Evolutionary conservation across 2,888 invertebrate species (phyloP).

Genomic region (Panzeria rudis): DNA sequence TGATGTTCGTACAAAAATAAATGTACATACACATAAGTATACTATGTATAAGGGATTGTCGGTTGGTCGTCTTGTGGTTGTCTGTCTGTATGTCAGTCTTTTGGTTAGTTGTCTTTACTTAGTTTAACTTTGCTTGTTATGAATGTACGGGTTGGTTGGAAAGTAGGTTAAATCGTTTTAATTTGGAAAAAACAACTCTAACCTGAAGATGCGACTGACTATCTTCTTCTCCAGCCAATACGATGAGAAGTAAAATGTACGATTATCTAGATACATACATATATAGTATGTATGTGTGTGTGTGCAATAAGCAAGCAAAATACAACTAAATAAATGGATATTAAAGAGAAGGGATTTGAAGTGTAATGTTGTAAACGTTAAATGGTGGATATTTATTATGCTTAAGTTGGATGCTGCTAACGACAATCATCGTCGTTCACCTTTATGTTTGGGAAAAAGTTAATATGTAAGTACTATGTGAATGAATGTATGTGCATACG

Average conservation of each 20-base stretch:
- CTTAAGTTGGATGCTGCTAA: slow-evolving; percentile 54
- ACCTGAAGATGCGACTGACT: slow-evolving; percentile 69
- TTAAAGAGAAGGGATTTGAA: slow-evolving; percentile 66
- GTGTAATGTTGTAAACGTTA: slow-evolving; percentile 64
- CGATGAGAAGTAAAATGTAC: slow-evolving; percentile 16
- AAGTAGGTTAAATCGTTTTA: slow-evolving; percentile 71
- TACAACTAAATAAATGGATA: slow-evolving; percentile 43
- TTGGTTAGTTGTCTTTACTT: slow-evolving; percentile 34
- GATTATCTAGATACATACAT: slow-evolving; percentile 4
- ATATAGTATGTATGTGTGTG: slow-evolving; percentile 2
- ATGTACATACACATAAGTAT: background rate
- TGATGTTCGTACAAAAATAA: slow-evolving; percentile 42
- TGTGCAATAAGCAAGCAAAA: slow-evolving; percentile 58
- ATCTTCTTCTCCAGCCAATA: slow-evolving; percentile 27
- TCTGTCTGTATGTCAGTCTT: slow-evolving; percentile 16
- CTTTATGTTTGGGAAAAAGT: background rate
- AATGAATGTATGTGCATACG: too few relatives aligned
- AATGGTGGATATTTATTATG: slow-evolving; percentile 64
- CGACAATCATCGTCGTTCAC: slow-evolving; percentile 41
- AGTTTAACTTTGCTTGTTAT: slow-evolving; percentile 48
- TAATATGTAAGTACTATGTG: background rate
- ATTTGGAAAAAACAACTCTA: slow-evolving; percentile 66
- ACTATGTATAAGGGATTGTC: slow-evolving; percentile 46
- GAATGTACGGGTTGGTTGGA: slow-evolving; percentile 48
- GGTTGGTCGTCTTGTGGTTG: slow-evolving; percentile 41